These are phyloP conservation scores for Lineus longissimus DNA, from an alignment of 1,140 invertebrate genomes.

Conservation along the genomic window DNA sequence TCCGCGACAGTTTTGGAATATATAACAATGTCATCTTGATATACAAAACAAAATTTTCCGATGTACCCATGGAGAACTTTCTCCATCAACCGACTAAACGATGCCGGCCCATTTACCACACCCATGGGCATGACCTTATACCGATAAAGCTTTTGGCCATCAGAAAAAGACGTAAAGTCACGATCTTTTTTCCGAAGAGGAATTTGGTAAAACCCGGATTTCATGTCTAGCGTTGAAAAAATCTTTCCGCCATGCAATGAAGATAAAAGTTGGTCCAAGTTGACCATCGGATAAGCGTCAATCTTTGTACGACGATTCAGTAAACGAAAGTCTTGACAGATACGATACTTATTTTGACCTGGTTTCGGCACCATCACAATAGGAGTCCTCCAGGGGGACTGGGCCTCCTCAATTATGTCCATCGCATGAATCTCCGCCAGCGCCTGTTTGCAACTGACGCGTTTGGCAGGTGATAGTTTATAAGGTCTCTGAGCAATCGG, in stretches of 20 bases:
- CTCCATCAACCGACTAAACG: not conserved
- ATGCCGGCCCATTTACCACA: not conserved
- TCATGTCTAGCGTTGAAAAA: constrained; percentile 28
- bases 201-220: constrained; percentile 27
- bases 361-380: constrained; percentile 37
- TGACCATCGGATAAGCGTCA: constrained; percentile 20
- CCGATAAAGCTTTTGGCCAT: constrained; percentile 16
- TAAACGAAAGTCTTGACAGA: constrained; percentile 34
- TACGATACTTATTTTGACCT: constrained; percentile 20
- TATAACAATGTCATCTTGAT: not conserved
- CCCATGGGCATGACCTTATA: not conserved
- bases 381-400: constrained; percentile 33
- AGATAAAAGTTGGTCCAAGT: too few relatives aligned
- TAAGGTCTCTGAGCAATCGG: constrained; percentile 13
- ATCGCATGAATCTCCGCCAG: constrained; percentile 9
- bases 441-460: constrained; percentile 8
- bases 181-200: constrained; percentile 26
- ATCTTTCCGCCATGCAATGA: too few relatives aligned
- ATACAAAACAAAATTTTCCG: constrained; percentile 1
- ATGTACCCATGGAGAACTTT: not conserved
- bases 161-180: constrained; percentile 41
- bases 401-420: constrained; percentile 32
- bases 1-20: not conserved
- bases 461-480: constrained; percentile 12
- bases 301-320: constrained; percentile 30